Percentiles rank a stretch among this genome's conserved stretches.
Evolutionary conservation across 1,140 invertebrate genomes (phyloP).

Genomic region (Drosophila erecta): DNA sequence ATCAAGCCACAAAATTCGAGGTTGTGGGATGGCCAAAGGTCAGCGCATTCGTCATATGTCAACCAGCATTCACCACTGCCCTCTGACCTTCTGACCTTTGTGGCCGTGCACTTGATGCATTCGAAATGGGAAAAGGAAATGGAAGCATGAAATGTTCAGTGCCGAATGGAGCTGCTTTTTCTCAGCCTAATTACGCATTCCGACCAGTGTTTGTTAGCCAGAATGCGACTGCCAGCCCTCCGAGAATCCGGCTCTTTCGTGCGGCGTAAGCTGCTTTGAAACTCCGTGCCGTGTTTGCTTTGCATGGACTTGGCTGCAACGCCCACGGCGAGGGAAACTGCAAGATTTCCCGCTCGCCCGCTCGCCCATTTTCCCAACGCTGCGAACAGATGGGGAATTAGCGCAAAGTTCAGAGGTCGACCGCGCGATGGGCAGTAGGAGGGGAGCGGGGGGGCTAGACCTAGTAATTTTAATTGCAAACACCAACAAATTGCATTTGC

Average conservation of each 20-base stretch:
- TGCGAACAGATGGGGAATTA: conserved; percentile 4
- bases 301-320: conserved; percentile 1
- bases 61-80: not conserved
- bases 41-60: conserved; percentile 8
- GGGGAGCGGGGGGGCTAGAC: not conserved
- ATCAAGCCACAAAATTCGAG: conserved; percentile 23
- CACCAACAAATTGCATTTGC: conserved; percentile 44
- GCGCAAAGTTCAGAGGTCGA: conserved; percentile 41
- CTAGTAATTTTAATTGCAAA: conserved; percentile 41
- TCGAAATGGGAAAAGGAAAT: conserved; percentile 13
- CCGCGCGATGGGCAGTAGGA: not conserved
- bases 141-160: not conserved
- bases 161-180: conserved; percentile 32
- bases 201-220: conserved; percentile 2
- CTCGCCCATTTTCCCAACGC: not conserved
- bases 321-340: not conserved
- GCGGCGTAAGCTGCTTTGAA: conserved; percentile 32
- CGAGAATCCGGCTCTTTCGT: not conserved
- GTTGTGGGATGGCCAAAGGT: conserved; percentile 1
- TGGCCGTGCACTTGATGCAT: conserved; percentile 26
- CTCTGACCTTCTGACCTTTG: conserved; percentile 17
- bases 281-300: conserved; percentile 2
- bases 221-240: conserved; percentile 1
- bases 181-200: conserved; percentile 62
- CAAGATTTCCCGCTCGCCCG: not conserved